Evolutionary conservation across 1,140 invertebrate species (phyloP).

Genomic region (Drosophila insularis): DNA sequence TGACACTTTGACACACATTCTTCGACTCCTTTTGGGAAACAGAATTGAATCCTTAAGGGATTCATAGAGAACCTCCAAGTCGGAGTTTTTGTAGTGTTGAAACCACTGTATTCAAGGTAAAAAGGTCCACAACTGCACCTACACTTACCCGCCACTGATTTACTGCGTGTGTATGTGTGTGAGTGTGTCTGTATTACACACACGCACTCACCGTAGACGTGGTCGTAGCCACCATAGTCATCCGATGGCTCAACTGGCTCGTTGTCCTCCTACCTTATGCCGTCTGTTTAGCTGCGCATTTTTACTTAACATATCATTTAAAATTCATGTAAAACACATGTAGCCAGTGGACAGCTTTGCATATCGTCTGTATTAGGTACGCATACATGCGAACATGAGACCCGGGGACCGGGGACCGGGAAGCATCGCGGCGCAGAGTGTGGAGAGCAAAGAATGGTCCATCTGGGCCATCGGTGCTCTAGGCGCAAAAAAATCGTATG

Average conservation of each 20-base stretch:
- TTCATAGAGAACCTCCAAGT: too few relatives aligned
- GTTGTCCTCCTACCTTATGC: conserved; percentile 42
- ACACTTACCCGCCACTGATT: background rate
- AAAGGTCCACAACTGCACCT: background rate
- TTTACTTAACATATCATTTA: conserved; percentile 82
- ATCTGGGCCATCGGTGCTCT: conserved; percentile 3
- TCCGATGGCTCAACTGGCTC: background rate
- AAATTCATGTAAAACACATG: conserved; percentile 82
- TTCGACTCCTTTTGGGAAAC: too few relatives aligned
- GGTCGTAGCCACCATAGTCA: too few relatives aligned
- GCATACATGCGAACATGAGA: background rate
- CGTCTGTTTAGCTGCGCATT: conserved; percentile 79
- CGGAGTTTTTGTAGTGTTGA: background rate
- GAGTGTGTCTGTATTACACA: conserved; percentile 6
- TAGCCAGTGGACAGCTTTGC: conserved; percentile 69
- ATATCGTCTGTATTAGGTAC: conserved; percentile 77
- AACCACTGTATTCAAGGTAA: background rate
- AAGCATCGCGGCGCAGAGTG: background rate
- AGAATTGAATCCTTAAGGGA: too few relatives aligned
- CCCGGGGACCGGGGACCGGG: too few relatives aligned
- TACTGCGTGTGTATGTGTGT: conserved; percentile 3
- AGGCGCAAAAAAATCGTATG: background rate
- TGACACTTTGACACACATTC: too few relatives aligned
- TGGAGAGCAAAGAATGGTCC: background rate
- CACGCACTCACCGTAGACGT: conserved; percentile 46